These are phyloP conservation scores for Coluber constrictor DNA, from an alignment of 2,797 vertebrate genomes.

Conservation along the genomic window DNA sequence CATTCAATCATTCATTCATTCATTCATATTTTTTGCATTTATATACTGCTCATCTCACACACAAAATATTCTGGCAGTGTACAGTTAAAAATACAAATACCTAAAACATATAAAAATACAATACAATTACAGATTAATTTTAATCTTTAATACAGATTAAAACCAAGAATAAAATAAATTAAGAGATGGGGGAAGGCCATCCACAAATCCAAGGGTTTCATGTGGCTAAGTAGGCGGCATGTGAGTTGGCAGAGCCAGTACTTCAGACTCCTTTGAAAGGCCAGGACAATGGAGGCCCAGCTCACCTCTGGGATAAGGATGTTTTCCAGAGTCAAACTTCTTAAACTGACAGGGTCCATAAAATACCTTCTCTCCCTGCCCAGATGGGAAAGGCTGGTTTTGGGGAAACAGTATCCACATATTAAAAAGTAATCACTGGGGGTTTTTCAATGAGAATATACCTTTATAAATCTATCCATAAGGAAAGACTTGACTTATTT, in stretches of 20 bases:
- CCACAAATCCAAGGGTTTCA: neutral
- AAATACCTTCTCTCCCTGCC: neutral
- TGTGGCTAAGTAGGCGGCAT: neutral
- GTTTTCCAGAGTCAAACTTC: neutral
- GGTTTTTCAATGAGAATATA: slow-evolving; percentile 20
- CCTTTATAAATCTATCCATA: slow-evolving; percentile 35
- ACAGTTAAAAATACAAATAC: neutral
- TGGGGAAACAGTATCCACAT: neutral
- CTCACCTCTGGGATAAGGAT: neutral
- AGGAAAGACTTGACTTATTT: slow-evolving; percentile 28
- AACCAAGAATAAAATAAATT: neutral
- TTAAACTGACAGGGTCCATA: neutral
- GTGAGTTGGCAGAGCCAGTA: neutral
- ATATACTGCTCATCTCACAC: neutral
- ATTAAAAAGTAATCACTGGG: slow-evolving; percentile 1
- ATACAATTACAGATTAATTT: neutral
- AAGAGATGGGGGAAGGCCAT: neutral
- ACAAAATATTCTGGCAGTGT: neutral
- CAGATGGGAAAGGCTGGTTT: neutral
- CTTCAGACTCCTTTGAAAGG: neutral
- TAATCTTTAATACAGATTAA: neutral
- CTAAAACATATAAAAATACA: neutral
- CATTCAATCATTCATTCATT: neutral
- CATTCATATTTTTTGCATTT: neutral
- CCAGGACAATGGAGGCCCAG: neutral